Percentiles rank a stretch among this genome's conserved stretches.
phyloP scores from a whole-genome alignment of 2,888 invertebrate genomes.

The Mimumesa dahlbomi region DNA sequence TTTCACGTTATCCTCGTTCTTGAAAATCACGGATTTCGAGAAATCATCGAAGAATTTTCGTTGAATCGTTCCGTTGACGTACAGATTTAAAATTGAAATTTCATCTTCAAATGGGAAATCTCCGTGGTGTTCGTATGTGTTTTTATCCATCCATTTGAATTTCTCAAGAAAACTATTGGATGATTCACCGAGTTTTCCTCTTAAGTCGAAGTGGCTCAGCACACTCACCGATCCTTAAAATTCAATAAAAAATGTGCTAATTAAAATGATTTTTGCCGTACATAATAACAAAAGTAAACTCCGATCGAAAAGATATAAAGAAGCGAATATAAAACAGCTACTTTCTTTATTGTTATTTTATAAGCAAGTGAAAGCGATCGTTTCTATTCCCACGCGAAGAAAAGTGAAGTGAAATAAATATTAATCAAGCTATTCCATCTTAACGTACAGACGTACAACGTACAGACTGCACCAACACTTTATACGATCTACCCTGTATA shows the following conservation, averaged over 20 bases:
- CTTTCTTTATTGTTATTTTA: too few relatives aligned
- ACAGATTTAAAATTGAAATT: constrained; percentile 51
- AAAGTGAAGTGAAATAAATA: too few relatives aligned
- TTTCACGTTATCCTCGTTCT: constrained; percentile 45
- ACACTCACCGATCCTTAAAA: constrained; percentile 60
- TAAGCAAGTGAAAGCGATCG: too few relatives aligned
- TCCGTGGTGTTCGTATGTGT: constrained; percentile 51
- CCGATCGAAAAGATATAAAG: too few relatives aligned
- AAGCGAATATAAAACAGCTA: too few relatives aligned
- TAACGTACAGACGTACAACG: too few relatives aligned
- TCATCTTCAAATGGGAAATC: constrained; percentile 48
- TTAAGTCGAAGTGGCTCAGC: constrained; percentile 52
- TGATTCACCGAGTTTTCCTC: constrained; percentile 61
- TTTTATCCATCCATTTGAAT: constrained; percentile 45
- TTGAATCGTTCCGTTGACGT: constrained; percentile 53
- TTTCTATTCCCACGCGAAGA: too few relatives aligned
- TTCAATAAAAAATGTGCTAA: neutral
- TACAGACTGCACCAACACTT: too few relatives aligned
- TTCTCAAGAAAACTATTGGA: constrained; percentile 42
- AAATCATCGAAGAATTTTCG: constrained; percentile 55
- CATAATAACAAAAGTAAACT: too few relatives aligned
- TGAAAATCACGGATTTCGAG: constrained; percentile 52
- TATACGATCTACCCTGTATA: too few relatives aligned
- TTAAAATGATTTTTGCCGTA: too few relatives aligned
- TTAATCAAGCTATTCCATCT: too few relatives aligned